Evolutionary conservation across 2,888 invertebrate genomes (phyloP).

Genomic region (Andricus quercusramuli): DNA sequence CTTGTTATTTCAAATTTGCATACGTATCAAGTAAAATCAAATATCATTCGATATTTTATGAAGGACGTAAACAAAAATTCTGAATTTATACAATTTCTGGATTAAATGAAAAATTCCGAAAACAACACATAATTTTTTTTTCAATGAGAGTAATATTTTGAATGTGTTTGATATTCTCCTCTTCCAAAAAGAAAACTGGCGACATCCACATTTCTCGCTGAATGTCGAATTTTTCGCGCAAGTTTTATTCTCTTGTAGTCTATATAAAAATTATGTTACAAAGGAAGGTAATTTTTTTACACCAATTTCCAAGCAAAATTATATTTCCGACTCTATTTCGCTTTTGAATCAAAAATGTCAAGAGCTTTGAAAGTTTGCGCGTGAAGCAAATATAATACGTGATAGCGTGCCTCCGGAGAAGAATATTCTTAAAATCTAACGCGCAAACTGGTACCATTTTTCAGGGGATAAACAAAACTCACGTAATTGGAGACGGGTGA

Average conservation of each 20-base stretch:
- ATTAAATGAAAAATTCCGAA: no score
- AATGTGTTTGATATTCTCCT: no score
- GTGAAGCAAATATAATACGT: constrained; percentile 5
- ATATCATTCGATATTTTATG: no score
- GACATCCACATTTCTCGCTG: neutral
- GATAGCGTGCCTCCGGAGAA: neutral
- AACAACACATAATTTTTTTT: no score
- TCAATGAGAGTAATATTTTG: no score
- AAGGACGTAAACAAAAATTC: no score
- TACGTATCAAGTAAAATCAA: no score
- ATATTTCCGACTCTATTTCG: neutral
- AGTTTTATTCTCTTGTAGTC: neutral
- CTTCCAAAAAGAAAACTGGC: neutral
- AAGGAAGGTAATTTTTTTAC: neutral
- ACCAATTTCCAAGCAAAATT: neutral
- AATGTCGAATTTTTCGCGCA: neutral
- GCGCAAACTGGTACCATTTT: neutral
- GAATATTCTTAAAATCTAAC: neutral
- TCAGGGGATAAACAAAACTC: constrained; percentile 4
- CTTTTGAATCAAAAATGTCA: neutral
- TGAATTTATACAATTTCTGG: no score
- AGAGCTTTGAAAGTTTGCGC: neutral
- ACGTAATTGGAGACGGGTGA: neutral
- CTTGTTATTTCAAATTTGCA: no score
- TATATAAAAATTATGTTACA: neutral